Percentiles rank a stretch among this genome's conserved stretches.
Evolutionary conservation across 2,113 vertebrate species (phyloP).

Genomic region (Cygnus atratus): DNA sequence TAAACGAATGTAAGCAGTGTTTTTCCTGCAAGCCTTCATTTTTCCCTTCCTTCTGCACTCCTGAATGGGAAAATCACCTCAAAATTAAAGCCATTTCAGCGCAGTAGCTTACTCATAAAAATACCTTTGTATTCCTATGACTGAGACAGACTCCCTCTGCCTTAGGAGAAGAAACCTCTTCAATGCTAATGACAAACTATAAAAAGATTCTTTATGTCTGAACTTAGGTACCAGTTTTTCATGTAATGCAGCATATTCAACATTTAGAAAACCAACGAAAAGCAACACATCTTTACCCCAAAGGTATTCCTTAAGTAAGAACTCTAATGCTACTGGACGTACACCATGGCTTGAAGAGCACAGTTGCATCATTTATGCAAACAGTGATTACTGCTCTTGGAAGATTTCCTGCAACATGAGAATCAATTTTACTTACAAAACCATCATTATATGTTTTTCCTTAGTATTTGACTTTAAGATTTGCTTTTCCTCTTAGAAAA

Average conservation of each 20-base stretch:
- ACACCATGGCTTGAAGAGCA: neutral
- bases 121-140: neutral
- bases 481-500: neutral
- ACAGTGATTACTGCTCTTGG: neutral
- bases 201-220: neutral
- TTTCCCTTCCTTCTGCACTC: neutral
- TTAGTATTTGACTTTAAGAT: neutral
- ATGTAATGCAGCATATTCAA: neutral
- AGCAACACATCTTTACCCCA: neutral
- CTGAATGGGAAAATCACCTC: neutral
- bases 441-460: neutral
- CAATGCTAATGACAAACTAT: neutral
- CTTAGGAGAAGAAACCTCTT: neutral
- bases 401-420: neutral
- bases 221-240: neutral
- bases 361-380: neutral
- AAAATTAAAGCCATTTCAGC: neutral
- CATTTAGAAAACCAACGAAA: neutral
- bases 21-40: neutral
- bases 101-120: neutral
- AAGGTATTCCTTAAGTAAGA: neutral
- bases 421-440: neutral
- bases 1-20: rapidly evolving
- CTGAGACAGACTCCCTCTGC: neutral
- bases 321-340: neutral